Conservation (phyloP, 2,888 invertebrate species). For the Thymelicus sylvestris region DNA sequence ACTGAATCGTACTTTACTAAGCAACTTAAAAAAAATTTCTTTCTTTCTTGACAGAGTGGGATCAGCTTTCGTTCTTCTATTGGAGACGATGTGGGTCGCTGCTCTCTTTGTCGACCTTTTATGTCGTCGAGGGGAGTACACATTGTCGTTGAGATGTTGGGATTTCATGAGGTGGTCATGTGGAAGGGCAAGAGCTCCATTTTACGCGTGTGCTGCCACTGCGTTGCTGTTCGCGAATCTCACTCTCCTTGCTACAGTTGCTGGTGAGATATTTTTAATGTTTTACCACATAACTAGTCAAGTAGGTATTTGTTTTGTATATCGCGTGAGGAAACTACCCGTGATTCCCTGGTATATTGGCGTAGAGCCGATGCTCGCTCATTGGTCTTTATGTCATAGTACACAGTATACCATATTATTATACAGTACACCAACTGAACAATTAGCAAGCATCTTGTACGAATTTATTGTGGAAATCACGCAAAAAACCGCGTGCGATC, state of each 20-base stretch:
- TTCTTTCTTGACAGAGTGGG: conserved; percentile 59
- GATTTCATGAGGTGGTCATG: conserved; percentile 79
- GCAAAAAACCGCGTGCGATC: too few relatives aligned
- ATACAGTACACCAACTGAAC: too few relatives aligned
- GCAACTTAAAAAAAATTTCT: neutral
- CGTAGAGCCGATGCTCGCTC: too few relatives aligned
- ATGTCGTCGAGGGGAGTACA: conserved; percentile 76
- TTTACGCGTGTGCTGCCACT: conserved; percentile 77
- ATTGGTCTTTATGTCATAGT: too few relatives aligned
- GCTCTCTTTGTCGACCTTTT: conserved; percentile 76
- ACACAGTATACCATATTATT: too few relatives aligned
- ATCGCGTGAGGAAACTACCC: too few relatives aligned
- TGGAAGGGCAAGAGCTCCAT: conserved; percentile 73
- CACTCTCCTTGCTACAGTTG: conserved; percentile 65
- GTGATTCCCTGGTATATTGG: too few relatives aligned
- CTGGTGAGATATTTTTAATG: conserved; percentile 54
- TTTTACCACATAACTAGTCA: neutral
- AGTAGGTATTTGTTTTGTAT: too few relatives aligned
- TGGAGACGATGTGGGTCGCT: conserved; percentile 81
- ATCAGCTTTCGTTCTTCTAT: conserved; percentile 67
- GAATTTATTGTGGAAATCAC: too few relatives aligned
- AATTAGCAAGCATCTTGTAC: too few relatives aligned
- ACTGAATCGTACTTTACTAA: too few relatives aligned
- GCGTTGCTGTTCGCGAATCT: conserved; percentile 75
- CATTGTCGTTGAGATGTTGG: conserved; percentile 74